Evolutionary conservation across 2,888 invertebrate genomes (phyloP).

Genomic region (Proisotoma minuta): DNA sequence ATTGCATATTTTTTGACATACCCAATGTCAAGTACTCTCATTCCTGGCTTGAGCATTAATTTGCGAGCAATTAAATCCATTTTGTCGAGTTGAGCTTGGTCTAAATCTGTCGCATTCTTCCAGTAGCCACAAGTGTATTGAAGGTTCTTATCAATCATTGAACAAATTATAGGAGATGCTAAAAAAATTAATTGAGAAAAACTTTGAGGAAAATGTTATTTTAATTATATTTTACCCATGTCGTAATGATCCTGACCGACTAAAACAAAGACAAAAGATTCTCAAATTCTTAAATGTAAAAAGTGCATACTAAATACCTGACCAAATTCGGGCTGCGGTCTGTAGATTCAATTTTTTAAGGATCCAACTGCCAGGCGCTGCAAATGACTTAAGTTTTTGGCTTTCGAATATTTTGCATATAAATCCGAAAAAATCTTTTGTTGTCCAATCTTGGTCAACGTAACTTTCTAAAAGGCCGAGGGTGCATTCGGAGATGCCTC

Average conservation of each 20-base stretch:
- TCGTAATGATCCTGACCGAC: slow-evolving; percentile 29
- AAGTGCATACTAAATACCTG: no score
- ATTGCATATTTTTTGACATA: no score
- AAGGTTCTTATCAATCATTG: no score
- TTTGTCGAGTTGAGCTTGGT: slow-evolving; percentile 41
- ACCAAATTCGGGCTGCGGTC: no score
- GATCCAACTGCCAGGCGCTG: no score
- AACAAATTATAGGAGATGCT: no score
- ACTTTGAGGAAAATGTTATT: background rate
- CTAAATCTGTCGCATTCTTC: slow-evolving; percentile 33
- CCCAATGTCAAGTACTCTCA: slow-evolving; percentile 43
- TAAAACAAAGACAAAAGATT: no score
- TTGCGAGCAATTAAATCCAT: slow-evolving; percentile 43
- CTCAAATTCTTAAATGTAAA: no score
- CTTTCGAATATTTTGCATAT: slow-evolving; percentile 19
- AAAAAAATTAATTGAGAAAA: no score
- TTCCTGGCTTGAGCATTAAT: slow-evolving; percentile 39
- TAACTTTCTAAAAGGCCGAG: slow-evolving; percentile 23
- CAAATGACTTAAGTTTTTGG: no score
- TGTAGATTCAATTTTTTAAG: no score
- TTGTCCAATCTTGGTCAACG: slow-evolving; percentile 26
- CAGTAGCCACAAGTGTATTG: no score
- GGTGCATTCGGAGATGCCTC: slow-evolving; percentile 13
- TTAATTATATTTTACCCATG: slow-evolving; percentile 16
- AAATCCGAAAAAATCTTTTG: slow-evolving; percentile 27